A percentile compares a stretch with the other conserved stretches of the same genome.
Evolutionary conservation across 2,113 vertebrate species (phyloP).

Genomic region (Myrmecophaga tridactyla): DNA sequence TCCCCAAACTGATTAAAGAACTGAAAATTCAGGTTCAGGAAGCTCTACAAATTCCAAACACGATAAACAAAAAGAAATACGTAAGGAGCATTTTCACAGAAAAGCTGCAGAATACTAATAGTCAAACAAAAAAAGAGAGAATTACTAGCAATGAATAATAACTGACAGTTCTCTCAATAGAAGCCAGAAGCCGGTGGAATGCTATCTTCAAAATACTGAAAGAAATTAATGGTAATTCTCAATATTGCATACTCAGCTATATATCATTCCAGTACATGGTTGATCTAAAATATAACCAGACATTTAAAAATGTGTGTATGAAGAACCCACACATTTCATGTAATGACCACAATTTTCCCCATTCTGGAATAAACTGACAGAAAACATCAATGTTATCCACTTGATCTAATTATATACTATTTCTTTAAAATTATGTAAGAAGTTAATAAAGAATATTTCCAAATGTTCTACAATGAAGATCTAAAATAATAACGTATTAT

Average conservation of each 20-base stretch:
- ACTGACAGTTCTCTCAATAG: background rate
- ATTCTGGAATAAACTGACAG: conserved; percentile 14
- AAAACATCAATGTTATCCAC: background rate
- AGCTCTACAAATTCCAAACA: background rate
- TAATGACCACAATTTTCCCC: background rate
- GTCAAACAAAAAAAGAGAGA: background rate
- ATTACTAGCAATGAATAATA: background rate
- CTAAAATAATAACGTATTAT: background rate
- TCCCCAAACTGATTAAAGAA: background rate
- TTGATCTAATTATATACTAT: background rate
- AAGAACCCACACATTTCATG: background rate
- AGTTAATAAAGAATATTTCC: background rate
- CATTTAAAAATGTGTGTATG: background rate
- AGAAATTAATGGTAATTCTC: background rate
- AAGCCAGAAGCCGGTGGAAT: background rate
- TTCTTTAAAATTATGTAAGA: background rate
- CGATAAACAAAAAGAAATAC: background rate
- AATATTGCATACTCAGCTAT: background rate
- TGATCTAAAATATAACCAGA: background rate
- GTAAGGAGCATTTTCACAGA: background rate
- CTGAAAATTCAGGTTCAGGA: background rate
- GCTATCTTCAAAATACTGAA: background rate
- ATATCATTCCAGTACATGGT: background rate
- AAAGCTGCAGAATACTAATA: background rate
- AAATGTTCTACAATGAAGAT: background rate